Evolutionary conservation across 2,888 invertebrate genomes (phyloP).

Genomic region (Acanthopleura granulata): DNA sequence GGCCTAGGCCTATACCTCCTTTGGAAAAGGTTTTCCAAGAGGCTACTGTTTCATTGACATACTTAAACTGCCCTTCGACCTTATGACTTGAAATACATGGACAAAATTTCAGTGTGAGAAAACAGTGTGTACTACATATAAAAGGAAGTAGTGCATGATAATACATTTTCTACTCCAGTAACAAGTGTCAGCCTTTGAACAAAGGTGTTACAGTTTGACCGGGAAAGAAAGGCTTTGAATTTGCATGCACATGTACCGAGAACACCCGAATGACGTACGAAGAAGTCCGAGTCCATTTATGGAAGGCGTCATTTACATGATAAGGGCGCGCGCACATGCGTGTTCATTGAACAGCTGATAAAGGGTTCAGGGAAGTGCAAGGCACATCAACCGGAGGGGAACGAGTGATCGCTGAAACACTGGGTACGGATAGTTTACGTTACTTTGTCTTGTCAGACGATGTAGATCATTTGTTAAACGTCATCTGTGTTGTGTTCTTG

Average conservation of each 20-base stretch:
- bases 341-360: constrained; percentile 20
- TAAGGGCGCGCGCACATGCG: constrained; percentile 15
- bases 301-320: constrained; percentile 10
- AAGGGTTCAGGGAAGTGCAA: constrained; percentile 8
- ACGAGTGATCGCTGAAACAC: background rate
- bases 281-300: constrained; percentile 1
- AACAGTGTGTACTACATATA: no score
- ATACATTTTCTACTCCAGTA: no score
- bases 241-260: background rate
- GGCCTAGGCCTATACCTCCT: no score
- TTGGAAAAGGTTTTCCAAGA: no score
- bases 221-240: background rate
- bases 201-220: background rate
- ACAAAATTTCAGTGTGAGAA: no score
- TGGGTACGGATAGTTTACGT: background rate
- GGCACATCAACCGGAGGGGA: background rate
- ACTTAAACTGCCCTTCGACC: no score
- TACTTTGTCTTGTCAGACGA: background rate
- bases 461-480: background rate
- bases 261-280: background rate
- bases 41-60: no score
- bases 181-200: no score
- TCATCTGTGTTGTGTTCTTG: constrained; percentile 4
- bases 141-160: no score
- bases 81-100: no score